These are phyloP conservation scores for Drosophila ohnishii DNA, from an alignment of 1,140 invertebrate genomes.

Conservation along the genomic window DNA sequence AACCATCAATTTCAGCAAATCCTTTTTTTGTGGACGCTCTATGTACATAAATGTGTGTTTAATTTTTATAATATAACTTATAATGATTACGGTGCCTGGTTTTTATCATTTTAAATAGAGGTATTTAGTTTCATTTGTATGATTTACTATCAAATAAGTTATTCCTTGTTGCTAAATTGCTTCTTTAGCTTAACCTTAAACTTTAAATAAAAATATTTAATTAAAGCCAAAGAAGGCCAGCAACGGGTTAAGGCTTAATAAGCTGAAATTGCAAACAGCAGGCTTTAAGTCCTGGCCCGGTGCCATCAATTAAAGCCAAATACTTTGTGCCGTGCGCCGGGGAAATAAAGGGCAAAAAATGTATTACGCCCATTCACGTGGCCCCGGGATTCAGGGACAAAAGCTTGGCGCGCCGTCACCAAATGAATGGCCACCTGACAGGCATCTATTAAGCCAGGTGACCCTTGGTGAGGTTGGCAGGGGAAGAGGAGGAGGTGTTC, in stretches of 20 bases:
- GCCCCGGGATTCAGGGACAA: constrained; percentile 41
- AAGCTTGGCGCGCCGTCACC: constrained; percentile 26
- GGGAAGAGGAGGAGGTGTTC: constrained; percentile 10
- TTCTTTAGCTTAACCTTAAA: background rate
- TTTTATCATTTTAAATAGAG: too few species aligned
- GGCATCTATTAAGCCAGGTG: constrained; percentile 44
- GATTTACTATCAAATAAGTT: background rate
- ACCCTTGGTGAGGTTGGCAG: background rate
- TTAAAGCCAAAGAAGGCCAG: too few species aligned
- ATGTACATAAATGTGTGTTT: too few species aligned
- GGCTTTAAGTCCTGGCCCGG: constrained; percentile 37
- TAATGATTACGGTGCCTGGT: too few species aligned
- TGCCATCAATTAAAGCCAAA: constrained; percentile 63
- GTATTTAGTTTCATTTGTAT: background rate
- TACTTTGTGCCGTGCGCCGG: constrained; percentile 43
- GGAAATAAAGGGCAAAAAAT: constrained; percentile 52
- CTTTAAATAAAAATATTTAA: background rate
- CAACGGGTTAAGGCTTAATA: constrained; percentile 13
- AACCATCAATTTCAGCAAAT: too few species aligned
- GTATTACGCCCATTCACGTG: constrained; percentile 37
- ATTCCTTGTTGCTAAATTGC: too few species aligned
- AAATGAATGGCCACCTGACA: constrained; percentile 70
- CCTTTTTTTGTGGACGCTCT: too few species aligned
- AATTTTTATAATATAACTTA: too few species aligned
- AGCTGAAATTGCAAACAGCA: constrained; percentile 19